Percentiles rank a stretch among this genome's conserved stretches.
Conservation (phyloP, 2,797 vertebrate species). For the Botia almorhae region DNA sequence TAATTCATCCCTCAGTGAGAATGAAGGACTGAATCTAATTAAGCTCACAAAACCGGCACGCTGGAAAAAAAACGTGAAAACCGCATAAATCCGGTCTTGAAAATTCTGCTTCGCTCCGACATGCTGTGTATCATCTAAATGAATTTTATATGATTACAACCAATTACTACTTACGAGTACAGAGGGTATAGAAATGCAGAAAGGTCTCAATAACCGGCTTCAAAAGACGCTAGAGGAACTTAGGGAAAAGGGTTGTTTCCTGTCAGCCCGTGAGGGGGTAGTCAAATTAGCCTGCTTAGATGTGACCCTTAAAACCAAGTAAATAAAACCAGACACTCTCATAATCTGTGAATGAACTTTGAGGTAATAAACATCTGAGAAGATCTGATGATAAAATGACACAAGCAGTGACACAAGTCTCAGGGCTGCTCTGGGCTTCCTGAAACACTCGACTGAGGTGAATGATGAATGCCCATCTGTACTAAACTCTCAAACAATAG, state of each 20-base stretch:
- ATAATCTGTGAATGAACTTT: constrained; percentile 16
- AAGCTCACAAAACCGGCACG: constrained; percentile 36
- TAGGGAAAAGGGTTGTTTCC: neutral
- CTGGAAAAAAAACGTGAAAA: constrained; percentile 34
- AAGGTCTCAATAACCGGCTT: neutral
- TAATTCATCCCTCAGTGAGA: constrained; percentile 53
- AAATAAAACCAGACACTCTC: constrained; percentile 3
- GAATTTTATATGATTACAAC: constrained; percentile 41
- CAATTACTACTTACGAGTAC: constrained; percentile 20
- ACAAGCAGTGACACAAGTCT: neutral
- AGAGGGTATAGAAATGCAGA: constrained; percentile 12
- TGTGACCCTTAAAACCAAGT: constrained; percentile 6
- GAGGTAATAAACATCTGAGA: neutral
- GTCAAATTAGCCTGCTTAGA: neutral
- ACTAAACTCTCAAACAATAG: constrained; percentile 60
- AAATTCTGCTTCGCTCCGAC: constrained; percentile 39
- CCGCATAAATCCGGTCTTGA: constrained; percentile 19
- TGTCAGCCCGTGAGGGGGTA: neutral
- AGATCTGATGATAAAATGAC: neutral
- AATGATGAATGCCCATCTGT: constrained; percentile 50
- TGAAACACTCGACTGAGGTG: constrained; percentile 55
- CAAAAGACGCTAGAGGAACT: constrained; percentile 10
- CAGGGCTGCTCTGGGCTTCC: constrained; percentile 13
- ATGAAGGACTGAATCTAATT: constrained; percentile 56
- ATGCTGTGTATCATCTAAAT: constrained; percentile 40